These are phyloP conservation scores for Turnix velox DNA, from an alignment of 2,113 vertebrate genomes.

Conservation along the genomic window DNA sequence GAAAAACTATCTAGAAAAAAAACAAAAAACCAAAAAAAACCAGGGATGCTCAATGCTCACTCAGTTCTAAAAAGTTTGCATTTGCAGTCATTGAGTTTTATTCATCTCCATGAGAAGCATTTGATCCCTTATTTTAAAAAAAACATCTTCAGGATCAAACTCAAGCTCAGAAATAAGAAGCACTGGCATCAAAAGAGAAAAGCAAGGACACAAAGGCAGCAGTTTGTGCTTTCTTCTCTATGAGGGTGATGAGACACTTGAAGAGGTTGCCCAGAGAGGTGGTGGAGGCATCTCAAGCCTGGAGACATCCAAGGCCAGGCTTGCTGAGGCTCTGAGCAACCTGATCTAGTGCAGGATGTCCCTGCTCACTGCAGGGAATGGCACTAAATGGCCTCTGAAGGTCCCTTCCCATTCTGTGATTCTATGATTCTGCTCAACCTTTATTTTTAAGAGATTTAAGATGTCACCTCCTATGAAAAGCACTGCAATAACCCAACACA, in stretches of 20 bases:
- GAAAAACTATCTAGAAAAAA: background rate
- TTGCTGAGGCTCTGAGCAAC: too few relatives aligned
- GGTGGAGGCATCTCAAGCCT: too few relatives aligned
- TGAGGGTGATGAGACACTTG: too few relatives aligned
- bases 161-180: background rate
- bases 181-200: background rate
- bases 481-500: background rate
- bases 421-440: background rate
- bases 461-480: background rate
- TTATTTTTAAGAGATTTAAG: background rate
- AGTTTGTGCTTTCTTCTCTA: too few relatives aligned
- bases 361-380: too few relatives aligned
- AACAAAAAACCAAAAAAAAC: background rate
- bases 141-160: background rate
- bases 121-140: background rate
- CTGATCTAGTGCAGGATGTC: too few relatives aligned
- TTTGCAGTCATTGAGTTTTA: background rate
- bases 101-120: background rate
- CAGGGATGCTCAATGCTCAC: background rate
- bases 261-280: too few relatives aligned
- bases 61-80: background rate
- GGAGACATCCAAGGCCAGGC: too few relatives aligned
- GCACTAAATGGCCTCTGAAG: too few relatives aligned
- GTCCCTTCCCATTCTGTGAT: too few relatives aligned
- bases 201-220: background rate